Conservation (phyloP, 2,888 invertebrate species). For the Folsomia manolachei region DNA sequence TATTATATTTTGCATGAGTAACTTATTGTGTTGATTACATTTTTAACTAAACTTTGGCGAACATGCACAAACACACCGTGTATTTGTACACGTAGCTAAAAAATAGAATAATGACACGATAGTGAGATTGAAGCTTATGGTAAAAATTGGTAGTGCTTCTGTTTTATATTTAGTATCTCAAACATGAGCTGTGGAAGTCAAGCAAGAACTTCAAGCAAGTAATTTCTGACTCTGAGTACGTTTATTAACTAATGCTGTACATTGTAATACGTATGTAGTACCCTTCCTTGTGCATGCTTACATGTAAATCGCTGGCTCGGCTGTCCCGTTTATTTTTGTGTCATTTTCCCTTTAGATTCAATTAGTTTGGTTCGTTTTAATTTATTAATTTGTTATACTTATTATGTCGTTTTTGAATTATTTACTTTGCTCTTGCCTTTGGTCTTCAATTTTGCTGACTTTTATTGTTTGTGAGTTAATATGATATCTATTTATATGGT, state of each 20-base stretch:
- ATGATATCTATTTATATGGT: background rate
- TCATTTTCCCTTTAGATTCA: background rate
- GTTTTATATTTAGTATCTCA: conserved; percentile 53
- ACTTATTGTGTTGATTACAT: conserved; percentile 11
- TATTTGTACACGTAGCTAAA: too few species aligned
- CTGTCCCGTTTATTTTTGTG: background rate
- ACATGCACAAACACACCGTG: too few species aligned
- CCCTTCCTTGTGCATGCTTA: too few species aligned
- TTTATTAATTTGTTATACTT: too few species aligned
- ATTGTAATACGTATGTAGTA: background rate
- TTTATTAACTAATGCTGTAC: conserved; percentile 37
- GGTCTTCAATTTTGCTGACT: background rate
- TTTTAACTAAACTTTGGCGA: background rate
- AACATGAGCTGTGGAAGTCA: conserved; percentile 85
- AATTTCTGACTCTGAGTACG: conserved; percentile 61
- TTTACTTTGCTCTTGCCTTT: too few species aligned
- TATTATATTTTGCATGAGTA: conserved; percentile 17
- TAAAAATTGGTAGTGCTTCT: conserved; percentile 49
- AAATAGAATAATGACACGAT: conserved; percentile 4
- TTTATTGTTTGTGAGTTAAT: background rate
- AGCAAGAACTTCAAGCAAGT: conserved; percentile 96
- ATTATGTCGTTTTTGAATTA: too few species aligned
- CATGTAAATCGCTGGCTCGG: background rate
- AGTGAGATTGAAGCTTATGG: conserved; percentile 46
- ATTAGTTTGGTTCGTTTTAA: too few species aligned